phyloP scores from a whole-genome alignment of 2,797 vertebrate genomes.

The Hozukius guyotensis region DNA sequence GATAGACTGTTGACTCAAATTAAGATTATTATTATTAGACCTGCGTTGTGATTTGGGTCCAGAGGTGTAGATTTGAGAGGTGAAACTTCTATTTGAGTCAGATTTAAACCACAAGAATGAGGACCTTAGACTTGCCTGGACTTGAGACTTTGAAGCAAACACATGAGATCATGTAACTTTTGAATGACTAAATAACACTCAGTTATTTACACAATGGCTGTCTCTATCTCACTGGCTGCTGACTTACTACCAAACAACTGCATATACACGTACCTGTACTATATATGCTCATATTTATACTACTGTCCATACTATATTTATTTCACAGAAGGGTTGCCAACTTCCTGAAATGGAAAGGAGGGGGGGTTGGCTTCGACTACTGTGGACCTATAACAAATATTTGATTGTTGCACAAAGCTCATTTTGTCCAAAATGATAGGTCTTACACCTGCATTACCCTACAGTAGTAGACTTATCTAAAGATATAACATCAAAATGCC shows the following conservation, averaged over 20 bases:
- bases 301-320: neutral
- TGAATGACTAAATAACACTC: neutral
- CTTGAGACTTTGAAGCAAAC: neutral
- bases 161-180: neutral
- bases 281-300: neutral
- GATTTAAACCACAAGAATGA: conserved; percentile 1
- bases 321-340: too few species aligned
- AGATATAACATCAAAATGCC: too few species aligned
- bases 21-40: neutral
- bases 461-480: too few species aligned
- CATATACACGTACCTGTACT: neutral
- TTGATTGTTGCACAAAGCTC: too few species aligned
- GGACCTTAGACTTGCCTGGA: neutral
- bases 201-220: neutral
- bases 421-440: too few species aligned
- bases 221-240: neutral
- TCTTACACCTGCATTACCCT: too few species aligned
- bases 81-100: conserved; percentile 6
- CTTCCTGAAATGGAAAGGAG: too few species aligned
- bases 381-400: too few species aligned
- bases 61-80: neutral
- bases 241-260: neutral
- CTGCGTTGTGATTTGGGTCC: neutral
- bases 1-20: conserved; percentile 18
- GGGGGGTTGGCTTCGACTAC: too few species aligned